Evolutionary conservation across 2,797 vertebrate species (phyloP).

Genomic region (Pelodytes ibericus): DNA sequence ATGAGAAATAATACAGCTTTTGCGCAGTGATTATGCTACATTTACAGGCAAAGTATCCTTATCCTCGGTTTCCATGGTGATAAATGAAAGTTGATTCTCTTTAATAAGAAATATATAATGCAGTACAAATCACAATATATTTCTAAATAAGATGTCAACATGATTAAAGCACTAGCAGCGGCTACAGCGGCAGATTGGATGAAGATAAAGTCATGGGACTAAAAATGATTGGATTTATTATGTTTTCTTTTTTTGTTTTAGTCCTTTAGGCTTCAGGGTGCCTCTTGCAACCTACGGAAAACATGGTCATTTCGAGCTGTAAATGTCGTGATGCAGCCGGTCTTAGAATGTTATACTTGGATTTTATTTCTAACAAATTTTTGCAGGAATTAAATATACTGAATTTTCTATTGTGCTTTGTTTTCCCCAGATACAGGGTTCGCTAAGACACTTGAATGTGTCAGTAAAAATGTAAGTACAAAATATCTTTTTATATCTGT

Average conservation of each 20-base stretch:
- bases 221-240: background rate
- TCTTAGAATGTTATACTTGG: background rate
- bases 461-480: conserved; percentile 3
- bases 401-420: background rate
- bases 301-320: too few species aligned
- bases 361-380: background rate
- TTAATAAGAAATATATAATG: conserved; percentile 4
- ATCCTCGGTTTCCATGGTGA: background rate
- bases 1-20: background rate
- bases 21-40: background rate
- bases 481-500: background rate
- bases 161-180: background rate
- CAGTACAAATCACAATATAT: background rate
- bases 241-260: background rate
- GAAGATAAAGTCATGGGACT: background rate
- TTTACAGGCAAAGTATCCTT: background rate
- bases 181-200: too few species aligned
- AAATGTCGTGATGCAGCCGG: background rate
- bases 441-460: background rate
- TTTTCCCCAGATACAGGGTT: background rate
- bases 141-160: conserved; percentile 12
- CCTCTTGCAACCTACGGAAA: background rate
- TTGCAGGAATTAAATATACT: background rate
- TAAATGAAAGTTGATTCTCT: background rate
- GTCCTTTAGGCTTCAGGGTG: background rate